Conservation (phyloP, 37 sponge, comb jelly and placozoan genomes). For the Spongia lamella region DNA sequence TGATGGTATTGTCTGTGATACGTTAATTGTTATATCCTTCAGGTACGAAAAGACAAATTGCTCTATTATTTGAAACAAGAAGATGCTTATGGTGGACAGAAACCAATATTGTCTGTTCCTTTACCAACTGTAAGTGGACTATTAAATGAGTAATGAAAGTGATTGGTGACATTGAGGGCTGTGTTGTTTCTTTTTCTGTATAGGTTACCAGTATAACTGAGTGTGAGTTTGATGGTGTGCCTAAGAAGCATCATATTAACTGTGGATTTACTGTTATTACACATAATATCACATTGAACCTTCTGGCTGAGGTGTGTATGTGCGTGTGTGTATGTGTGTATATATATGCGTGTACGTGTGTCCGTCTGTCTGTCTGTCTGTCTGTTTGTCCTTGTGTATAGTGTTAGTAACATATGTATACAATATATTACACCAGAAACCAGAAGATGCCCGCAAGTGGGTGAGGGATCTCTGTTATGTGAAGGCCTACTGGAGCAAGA, state of each 20-base stretch:
- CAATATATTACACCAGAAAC: slow-evolving; percentile 28
- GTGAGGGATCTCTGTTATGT: slow-evolving; percentile 62
- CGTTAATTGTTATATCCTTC: background rate
- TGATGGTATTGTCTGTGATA: background rate
- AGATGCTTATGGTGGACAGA: slow-evolving; percentile 49
- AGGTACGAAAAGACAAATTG: slow-evolving; percentile 65
- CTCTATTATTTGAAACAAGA: slow-evolving; percentile 63
- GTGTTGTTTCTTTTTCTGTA: background rate
- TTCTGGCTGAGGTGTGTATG: slow-evolving; percentile 64
- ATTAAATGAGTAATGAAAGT: background rate
- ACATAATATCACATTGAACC: slow-evolving; percentile 45
- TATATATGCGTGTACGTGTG: slow-evolving; percentile 3
- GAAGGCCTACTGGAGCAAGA: slow-evolving; percentile 73
- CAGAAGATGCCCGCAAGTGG: slow-evolving; percentile 61
- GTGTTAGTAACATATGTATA: no score
- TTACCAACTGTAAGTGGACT: slow-evolving; percentile 43
- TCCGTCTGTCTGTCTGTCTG: slow-evolving; percentile 12
- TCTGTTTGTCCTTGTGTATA: slow-evolving; percentile 19
- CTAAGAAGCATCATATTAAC: slow-evolving; percentile 71
- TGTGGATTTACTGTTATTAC: slow-evolving; percentile 65
- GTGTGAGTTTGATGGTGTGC: slow-evolving; percentile 55
- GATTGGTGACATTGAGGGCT: background rate
- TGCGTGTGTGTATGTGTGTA: slow-evolving; percentile 22
- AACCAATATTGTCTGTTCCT: slow-evolving; percentile 44
- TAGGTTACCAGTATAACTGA: slow-evolving; percentile 67